Evolutionary conservation across 2,888 invertebrate genomes (phyloP).

Genomic region (Dryobotodes eremita): DNA sequence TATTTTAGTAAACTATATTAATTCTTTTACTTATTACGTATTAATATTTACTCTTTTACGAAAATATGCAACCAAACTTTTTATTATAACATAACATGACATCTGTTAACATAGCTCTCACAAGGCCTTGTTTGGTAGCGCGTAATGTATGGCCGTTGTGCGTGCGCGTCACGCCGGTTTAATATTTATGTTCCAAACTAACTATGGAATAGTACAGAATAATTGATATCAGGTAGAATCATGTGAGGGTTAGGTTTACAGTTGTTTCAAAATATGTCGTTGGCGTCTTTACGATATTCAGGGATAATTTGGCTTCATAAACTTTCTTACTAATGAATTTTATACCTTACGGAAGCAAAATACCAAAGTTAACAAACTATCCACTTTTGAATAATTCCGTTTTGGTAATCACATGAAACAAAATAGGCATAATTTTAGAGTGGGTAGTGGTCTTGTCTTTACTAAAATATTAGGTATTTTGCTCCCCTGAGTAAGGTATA

Average conservation of each 20-base stretch:
- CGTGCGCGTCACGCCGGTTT: conserved; percentile 1
- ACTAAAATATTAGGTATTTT: conserved; percentile 3
- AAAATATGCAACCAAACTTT: conserved; percentile 51
- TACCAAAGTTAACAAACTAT: neutral
- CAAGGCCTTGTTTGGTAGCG: conserved; percentile 8
- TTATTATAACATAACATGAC: neutral
- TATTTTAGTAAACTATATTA: conserved; percentile 36
- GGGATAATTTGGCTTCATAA: conserved; percentile 47
- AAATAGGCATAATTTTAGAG: conserved; percentile 8
- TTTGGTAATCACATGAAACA: conserved; percentile 5
- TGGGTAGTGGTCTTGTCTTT: conserved; percentile 22
- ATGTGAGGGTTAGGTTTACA: conserved; percentile 23
- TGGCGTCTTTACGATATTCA: conserved; percentile 40
- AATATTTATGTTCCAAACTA: conserved; percentile 4
- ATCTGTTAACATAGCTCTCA: conserved; percentile 15
- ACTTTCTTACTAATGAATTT: neutral
- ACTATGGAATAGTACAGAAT: conserved; percentile 21
- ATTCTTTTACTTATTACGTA: conserved; percentile 49
- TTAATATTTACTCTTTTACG: conserved; percentile 50
- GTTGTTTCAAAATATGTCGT: conserved; percentile 7
- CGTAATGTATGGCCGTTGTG: neutral
- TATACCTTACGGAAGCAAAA: conserved; percentile 16
- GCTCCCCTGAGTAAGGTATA: neutral
- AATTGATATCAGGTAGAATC: conserved; percentile 1
- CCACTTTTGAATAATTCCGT: neutral